Evolutionary conservation across 1,140 invertebrate genomes (phyloP).

Genomic region (Drosophila suzukii): DNA sequence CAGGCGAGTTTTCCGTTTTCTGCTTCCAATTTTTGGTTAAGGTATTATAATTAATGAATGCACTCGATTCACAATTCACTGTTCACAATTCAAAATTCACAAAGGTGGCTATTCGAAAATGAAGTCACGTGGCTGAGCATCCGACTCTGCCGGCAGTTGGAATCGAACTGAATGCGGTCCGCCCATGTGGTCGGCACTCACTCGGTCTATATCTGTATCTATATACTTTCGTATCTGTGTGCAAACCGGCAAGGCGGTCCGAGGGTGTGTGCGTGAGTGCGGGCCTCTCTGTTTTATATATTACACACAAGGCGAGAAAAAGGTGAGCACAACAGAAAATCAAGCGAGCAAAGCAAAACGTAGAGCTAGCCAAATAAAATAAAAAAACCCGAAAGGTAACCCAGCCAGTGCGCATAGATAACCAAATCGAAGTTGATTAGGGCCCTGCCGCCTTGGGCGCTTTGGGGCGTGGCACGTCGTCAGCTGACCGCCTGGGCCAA

Average conservation of each 20-base stretch:
- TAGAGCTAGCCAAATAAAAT: constrained; percentile 1
- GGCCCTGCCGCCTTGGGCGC: background rate
- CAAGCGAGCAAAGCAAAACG: constrained; percentile 60
- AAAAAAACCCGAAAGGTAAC: constrained; percentile 9
- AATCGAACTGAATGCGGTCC: constrained; percentile 58
- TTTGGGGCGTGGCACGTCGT: constrained; percentile 29
- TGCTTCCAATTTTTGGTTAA: background rate
- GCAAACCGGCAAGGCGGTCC: constrained; percentile 61
- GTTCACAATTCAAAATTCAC: constrained; percentile 3
- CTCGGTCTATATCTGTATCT: constrained; percentile 25
- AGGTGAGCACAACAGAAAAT: constrained; percentile 79
- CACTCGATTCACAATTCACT: background rate
- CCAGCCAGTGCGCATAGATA: constrained; percentile 19
- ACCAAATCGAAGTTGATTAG: constrained; percentile 22
- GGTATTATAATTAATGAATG: constrained; percentile 37
- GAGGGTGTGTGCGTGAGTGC: constrained; percentile 33
- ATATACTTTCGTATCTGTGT: constrained; percentile 40
- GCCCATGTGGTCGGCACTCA: constrained; percentile 32
- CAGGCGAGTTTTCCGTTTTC: background rate
- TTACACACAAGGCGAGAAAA: constrained; percentile 58
- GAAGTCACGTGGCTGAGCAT: constrained; percentile 64
- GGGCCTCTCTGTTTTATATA: constrained; percentile 39
- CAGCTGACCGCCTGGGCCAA: constrained; percentile 28
- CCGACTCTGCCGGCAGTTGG: constrained; percentile 69
- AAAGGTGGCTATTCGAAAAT: constrained; percentile 45